Evolutionary conservation across 1,140 invertebrate genomes (phyloP), one percentile per base, ranked within the genome.

Genomic region (Arctopsyche grandis): DNA sequence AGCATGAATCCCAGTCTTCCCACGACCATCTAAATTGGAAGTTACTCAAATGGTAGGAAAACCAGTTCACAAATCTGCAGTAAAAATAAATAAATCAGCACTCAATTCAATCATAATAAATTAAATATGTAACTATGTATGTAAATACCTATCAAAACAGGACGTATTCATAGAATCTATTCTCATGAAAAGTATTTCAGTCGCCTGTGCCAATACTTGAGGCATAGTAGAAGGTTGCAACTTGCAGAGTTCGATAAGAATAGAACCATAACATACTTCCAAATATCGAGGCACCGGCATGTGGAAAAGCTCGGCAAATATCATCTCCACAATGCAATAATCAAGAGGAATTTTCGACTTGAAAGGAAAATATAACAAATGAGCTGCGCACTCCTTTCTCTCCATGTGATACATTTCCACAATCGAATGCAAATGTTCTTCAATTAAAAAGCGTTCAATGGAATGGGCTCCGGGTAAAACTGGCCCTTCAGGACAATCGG

Each of bases 21-120:
- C 99, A 99, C 0, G 95, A 97, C 98, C 98, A 99, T 71, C 97
- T 93, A 84, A 98, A 99, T 87, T 99, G 97, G 85, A 99, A 99
- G 88, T 99, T 99, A 85, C 98, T 99, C 86, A 99, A 90, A 89
- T 99, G 98, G 85, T 99, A 99, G 0, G 96, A 93, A 89, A 99
- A 99, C 98, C 98, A 99, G 85, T 93, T 94, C 1, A 96, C 95
- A 87, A 99, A 98, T 83, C 88, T 89, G 83, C 22, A 86, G 86
- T n/a, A 81, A 69, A 63, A 76, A 74, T 43, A 60, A 66, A 66
- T 70, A 38, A 3, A 70, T 38, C 38, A 70, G 3, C 48, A 52
- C 21, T 22, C 21, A 52, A 52, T 52, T 52, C 10, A 7, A 69
- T 56, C 1, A 56, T 38, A 38, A 43, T 29, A 43, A 14, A 71